Conservation (phyloP, 2,797 vertebrate genomes). For the Lepus oiostolus region DNA sequence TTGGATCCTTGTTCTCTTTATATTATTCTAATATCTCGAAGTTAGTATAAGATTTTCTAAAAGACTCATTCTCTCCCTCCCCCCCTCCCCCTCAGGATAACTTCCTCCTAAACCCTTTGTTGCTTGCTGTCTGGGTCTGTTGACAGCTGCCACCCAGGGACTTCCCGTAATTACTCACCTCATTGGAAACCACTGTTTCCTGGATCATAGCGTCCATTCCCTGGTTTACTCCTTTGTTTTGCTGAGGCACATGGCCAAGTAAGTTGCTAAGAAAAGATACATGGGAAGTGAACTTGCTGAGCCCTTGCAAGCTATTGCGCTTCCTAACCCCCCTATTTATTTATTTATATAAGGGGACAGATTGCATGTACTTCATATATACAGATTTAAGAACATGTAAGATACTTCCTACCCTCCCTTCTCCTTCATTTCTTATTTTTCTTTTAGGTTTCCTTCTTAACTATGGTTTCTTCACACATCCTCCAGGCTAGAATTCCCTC, state of each 20-base stretch:
- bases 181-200: neutral
- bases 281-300: neutral
- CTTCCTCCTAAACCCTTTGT: neutral
- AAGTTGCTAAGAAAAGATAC: neutral
- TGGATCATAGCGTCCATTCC: neutral
- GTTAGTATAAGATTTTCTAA: neutral
- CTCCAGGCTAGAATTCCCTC: neutral
- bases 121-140: neutral
- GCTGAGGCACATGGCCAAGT: neutral
- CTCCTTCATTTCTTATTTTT: no score
- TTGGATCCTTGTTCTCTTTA: neutral
- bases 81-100: neutral
- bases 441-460: neutral
- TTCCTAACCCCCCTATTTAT: neutral
- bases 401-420: no score
- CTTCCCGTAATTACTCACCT: constrained; percentile 26
- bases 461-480: neutral
- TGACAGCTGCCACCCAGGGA: neutral
- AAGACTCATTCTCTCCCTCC: neutral
- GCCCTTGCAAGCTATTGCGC: neutral
- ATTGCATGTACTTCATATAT: no score
- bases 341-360: no score
- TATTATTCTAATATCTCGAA: neutral
- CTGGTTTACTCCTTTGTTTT: neutral
- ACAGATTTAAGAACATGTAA: no score